Evolutionary conservation across 2,113 vertebrate genomes (phyloP).

Genomic region (Orcinus orca): DNA sequence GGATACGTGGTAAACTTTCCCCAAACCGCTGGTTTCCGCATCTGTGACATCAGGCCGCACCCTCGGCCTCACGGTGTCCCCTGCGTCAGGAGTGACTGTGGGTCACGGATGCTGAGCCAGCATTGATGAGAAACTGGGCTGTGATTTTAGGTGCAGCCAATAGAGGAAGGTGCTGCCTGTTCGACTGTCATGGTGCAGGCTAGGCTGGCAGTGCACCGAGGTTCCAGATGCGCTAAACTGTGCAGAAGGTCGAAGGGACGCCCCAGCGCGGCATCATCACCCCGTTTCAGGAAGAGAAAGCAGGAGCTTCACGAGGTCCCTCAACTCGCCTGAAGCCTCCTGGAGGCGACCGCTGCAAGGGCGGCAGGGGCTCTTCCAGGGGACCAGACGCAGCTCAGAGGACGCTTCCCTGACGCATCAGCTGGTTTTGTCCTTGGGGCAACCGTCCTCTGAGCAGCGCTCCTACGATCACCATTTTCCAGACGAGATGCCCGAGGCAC

Average conservation of each 20-base stretch:
- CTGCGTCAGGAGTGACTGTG: fast-evolving
- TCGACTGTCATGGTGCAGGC: fast-evolving
- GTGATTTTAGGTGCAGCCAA: fast-evolving
- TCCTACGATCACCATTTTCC: not conserved
- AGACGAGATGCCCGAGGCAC: not conserved
- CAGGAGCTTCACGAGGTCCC: not conserved
- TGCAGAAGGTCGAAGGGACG: fast-evolving
- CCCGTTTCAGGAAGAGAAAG: fast-evolving
- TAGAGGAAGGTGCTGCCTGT: too few species aligned
- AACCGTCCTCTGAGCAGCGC: not conserved
- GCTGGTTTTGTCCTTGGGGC: fast-evolving
- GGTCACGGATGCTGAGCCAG: not conserved
- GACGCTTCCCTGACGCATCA: fast-evolving
- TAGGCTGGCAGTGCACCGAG: fast-evolving
- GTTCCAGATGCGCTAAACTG: fast-evolving
- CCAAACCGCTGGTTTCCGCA: not conserved
- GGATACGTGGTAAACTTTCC: fast-evolving
- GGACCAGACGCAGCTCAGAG: fast-evolving
- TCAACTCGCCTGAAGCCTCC: not conserved
- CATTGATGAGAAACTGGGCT: fast-evolving
- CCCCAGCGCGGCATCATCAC: fast-evolving
- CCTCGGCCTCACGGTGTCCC: not conserved
- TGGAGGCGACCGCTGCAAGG: fast-evolving
- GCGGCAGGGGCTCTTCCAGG: not conserved
- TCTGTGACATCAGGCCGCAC: not conserved